Conservation (phyloP, 2,888 invertebrate genomes). For the Chorisops tibialis region DNA sequence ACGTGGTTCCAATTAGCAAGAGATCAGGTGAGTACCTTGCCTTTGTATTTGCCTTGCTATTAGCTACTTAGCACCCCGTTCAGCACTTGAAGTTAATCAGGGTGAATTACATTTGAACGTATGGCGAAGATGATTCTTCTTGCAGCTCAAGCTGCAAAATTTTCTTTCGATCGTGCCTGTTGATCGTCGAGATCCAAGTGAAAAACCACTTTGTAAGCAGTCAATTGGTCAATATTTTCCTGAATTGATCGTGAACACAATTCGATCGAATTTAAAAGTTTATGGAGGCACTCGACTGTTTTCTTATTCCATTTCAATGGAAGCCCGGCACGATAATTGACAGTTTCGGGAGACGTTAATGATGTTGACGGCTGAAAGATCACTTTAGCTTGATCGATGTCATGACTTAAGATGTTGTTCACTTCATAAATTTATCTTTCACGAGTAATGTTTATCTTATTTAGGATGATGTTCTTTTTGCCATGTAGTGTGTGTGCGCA, state of each 20-base stretch:
- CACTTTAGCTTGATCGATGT: constrained; percentile 19
- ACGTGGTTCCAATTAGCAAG: constrained; percentile 95
- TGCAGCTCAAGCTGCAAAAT: no score
- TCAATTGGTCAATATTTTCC: constrained; percentile 13
- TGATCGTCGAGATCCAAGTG: background rate
- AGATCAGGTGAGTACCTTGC: constrained; percentile 68
- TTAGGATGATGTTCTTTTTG: background rate
- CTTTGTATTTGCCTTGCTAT: no score
- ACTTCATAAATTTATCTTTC: constrained; percentile 3
- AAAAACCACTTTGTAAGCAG: constrained; percentile 19
- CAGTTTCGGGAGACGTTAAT: constrained; percentile 24
- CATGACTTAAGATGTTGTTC: constrained; percentile 17
- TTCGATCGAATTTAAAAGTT: constrained; percentile 21
- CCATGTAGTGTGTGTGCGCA: background rate
- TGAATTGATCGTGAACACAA: constrained; percentile 1
- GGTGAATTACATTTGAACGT: no score
- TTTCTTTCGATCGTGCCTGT: no score
- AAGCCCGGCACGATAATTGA: constrained; percentile 13
- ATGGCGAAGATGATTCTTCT: no score
- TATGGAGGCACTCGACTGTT: constrained; percentile 22
- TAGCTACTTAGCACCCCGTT: no score
- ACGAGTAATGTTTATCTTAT: constrained; percentile 7
- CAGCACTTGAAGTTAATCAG: no score
- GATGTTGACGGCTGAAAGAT: constrained; percentile 24
- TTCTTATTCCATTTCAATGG: constrained; percentile 17